phyloP scores from a whole-genome alignment of 1,140 invertebrate species.

The Bombus breviceps region DNA sequence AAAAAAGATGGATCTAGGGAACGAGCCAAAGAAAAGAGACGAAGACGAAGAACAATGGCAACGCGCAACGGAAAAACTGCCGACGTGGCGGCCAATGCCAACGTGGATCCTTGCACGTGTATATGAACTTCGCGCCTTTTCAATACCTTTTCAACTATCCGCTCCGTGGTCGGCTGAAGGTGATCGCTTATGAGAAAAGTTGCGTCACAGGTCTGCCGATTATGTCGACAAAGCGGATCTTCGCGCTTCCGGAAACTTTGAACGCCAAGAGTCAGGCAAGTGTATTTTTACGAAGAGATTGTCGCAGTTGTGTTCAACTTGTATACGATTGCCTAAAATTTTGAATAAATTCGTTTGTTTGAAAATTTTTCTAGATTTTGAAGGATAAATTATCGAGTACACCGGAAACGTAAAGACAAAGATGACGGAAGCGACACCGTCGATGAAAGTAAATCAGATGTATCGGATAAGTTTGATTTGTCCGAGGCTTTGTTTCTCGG shows the following conservation, averaged over 20 bases:
- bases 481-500: not conserved
- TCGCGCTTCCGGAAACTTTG: not conserved
- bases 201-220: not conserved
- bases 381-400: too few relatives aligned
- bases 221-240: not conserved
- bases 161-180: not conserved
- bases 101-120: not conserved
- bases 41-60: slow-evolving; percentile 8
- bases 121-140: not conserved
- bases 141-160: not conserved
- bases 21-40: slow-evolving; percentile 7
- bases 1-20: not conserved
- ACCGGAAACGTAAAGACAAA: too few relatives aligned
- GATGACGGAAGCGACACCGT: too few relatives aligned
- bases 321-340: too few relatives aligned
- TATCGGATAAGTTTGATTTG: not conserved
- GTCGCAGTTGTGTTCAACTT: not conserved
- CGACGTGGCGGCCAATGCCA: not conserved
- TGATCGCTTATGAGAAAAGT: not conserved
- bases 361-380: too few relatives aligned
- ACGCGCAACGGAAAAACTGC: not conserved
- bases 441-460: not conserved
- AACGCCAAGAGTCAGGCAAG: not conserved
- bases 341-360: too few relatives aligned
- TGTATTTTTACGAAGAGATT: not conserved